These are phyloP conservation scores for Paramormyrops kingsleyae DNA, from an alignment of 2,113 vertebrate species.

Conservation along the genomic window DNA sequence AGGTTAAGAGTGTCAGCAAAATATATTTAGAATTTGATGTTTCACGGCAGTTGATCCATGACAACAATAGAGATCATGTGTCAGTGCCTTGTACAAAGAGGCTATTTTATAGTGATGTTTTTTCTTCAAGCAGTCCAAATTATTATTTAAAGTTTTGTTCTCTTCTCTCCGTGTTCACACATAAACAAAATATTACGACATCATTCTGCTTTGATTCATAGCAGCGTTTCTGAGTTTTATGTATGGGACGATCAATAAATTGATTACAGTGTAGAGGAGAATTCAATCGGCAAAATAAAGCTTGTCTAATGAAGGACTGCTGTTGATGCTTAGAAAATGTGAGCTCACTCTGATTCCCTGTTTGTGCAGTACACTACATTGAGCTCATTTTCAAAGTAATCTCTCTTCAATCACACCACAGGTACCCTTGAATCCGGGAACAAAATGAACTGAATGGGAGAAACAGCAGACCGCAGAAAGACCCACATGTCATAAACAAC, in stretches of 20 bases:
- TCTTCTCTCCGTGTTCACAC: not conserved
- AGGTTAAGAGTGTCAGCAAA: not conserved
- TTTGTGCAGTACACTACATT: not conserved
- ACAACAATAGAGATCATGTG: not conserved
- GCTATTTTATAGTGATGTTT: not conserved
- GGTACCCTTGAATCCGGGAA: not conserved
- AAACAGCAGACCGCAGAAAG: not conserved
- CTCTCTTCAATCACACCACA: not conserved
- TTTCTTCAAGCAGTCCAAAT: not conserved
- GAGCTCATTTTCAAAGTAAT: slow-evolving; percentile 1
- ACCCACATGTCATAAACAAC: not conserved
- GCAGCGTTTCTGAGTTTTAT: not conserved
- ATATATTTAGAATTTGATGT: not conserved
- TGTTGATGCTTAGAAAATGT: not conserved
- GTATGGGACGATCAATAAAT: not conserved
- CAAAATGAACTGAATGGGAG: not conserved
- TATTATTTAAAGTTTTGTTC: not conserved
- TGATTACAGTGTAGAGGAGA: not conserved
- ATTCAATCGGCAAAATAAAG: not conserved
- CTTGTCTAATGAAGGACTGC: not conserved
- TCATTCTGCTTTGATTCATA: not conserved
- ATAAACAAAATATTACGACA: not conserved
- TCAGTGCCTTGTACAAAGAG: not conserved
- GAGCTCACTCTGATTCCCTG: not conserved
- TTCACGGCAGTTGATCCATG: not conserved